These are phyloP conservation scores for Halisarca cf. caerulea DNA, from an alignment of 37 sponge, comb jelly and placozoan genomes.

Conservation along the genomic window DNA sequence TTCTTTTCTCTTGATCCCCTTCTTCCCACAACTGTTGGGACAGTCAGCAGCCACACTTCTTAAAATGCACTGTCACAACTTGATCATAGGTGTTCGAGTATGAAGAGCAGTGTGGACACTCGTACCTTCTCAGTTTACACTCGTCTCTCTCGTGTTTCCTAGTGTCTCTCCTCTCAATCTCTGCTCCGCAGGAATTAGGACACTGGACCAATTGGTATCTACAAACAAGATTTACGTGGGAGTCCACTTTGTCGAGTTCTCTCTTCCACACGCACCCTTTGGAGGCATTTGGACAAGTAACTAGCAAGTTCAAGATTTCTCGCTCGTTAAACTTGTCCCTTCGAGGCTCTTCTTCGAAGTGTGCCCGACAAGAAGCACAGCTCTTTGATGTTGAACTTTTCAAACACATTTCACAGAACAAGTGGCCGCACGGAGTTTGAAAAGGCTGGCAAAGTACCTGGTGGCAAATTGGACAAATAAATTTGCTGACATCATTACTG, in stretches of 20 bases:
- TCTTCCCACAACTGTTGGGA: constrained; percentile 5
- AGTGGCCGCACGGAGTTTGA: too few species aligned
- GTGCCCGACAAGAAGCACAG: not conserved
- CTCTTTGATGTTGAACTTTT: too few species aligned
- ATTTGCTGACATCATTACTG: too few species aligned
- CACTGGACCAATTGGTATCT: not conserved
- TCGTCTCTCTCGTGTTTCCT: not conserved
- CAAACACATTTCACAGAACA: too few species aligned
- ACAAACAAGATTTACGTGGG: not conserved
- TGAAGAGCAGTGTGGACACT: not conserved
- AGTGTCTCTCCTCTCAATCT: constrained; percentile 3
- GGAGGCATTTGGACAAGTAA: not conserved
- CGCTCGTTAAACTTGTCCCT: constrained; percentile 18
- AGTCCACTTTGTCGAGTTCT: not conserved
- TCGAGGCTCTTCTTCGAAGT: not conserved
- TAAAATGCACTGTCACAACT: not conserved
- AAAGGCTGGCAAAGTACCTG: too few species aligned
- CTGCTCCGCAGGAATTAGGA: not conserved
- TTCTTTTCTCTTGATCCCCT: not conserved
- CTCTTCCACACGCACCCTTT: not conserved
- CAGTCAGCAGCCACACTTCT: not conserved
- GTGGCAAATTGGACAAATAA: too few species aligned
- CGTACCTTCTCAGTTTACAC: not conserved
- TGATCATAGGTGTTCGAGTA: not conserved
- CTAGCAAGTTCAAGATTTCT: not conserved